phyloP scores from a whole-genome alignment of 2,113 vertebrate species.

The Engraulis encrasicolus region DNA sequence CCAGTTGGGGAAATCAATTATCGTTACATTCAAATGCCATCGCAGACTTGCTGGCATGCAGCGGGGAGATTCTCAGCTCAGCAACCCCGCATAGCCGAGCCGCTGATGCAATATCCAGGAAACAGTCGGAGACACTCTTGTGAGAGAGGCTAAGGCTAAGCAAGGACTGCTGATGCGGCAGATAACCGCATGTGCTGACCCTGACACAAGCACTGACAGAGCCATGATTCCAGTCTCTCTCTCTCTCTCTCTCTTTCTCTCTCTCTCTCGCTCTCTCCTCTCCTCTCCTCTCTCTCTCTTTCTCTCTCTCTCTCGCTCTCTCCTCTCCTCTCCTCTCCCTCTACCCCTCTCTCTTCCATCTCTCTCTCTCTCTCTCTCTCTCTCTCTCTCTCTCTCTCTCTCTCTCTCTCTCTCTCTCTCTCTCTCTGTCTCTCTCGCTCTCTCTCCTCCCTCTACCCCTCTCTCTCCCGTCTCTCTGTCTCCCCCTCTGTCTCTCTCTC shows the following conservation, averaged over 20 bases:
- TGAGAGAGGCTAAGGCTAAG: neutral
- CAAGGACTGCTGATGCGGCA: neutral
- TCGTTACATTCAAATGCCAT: neutral
- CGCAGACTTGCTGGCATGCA: neutral
- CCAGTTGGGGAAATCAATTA: neutral
- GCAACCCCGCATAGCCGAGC: no score
- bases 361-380: neutral
- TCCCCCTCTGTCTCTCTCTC: no score
- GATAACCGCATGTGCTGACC: neutral
- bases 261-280: no score
- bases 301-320: no score
- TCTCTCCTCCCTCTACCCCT: no score
- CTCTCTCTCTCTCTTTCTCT: no score
- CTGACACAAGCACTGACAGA: neutral
- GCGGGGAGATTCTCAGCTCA: neutral
- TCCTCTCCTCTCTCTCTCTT: no score
- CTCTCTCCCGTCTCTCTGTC: no score
- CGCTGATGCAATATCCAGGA: neutral
- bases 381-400: neutral
- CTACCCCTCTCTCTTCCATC: no score
- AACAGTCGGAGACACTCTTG: neutral
- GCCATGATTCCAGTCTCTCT: no score
- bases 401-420: no score
- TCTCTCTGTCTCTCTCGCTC: no score
- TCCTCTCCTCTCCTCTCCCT: neutral